Evolutionary conservation across 1,140 invertebrate genomes (phyloP), one percentile per base, ranked within the genome.

Genomic region (Ephestia elutella): DNA sequence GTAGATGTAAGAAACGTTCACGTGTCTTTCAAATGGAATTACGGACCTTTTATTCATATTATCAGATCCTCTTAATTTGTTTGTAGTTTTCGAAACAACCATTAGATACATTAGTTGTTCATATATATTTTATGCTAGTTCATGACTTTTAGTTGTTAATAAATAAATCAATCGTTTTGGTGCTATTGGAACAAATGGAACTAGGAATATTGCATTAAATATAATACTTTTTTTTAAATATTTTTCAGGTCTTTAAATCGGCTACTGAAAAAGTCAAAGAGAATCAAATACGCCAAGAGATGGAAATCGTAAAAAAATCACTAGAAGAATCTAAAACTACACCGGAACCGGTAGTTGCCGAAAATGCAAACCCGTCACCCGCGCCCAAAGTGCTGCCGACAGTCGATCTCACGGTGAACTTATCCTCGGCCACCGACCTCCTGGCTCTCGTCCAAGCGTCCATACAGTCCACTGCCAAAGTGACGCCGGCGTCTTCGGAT

Each of bases 221-320:
- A 5, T 54, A 54, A 32, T 44, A 65, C 66, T 8, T 56, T 28
- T 32, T 59, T 13, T 18, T 20, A 54, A 20, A 11, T 19, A 49
- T 56, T 30, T 65, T 62, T 9, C 64, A 87, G 85, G 73, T 86
- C 17, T 83, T 86, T 53, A 66, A 88, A 62, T 84, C 83, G 0
- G 86, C 75, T 7, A 83, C 78, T 2, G 71, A 83, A 57, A 88
- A 86, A 63, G 83, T 87, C 0, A 87, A 86, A 59, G 83, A 86
- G 61, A 68, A 86, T 60, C 78, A 84, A 59, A 85, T 86, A 18
- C 76, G 82, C 3, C 82, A 87, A 66, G 85, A 87, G 66, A 85
- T 87, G 82, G 85, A 87, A 62, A 83, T 86, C 30, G 85, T 87
- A 2, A 85, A 85, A 60, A 86, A 87, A 58, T 86, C 81, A 10